These are phyloP conservation scores for Pasiphila rectangulata DNA, from an alignment of 2,888 invertebrate genomes.

Conservation along the genomic window DNA sequence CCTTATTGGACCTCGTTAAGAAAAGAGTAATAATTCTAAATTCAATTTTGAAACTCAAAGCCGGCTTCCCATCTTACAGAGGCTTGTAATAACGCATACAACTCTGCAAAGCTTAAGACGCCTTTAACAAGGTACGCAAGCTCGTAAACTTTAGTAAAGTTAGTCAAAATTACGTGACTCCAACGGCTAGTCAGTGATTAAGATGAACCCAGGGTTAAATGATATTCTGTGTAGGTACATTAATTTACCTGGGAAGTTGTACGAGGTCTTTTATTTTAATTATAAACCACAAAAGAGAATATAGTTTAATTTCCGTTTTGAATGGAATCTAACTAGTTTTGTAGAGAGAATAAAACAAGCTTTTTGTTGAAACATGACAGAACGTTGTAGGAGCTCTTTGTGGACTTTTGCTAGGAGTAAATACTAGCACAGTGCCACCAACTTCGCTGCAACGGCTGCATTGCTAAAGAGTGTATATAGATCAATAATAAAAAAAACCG, in stretches of 20 bases:
- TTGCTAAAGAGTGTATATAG: too few relatives aligned
- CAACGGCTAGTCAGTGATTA: constrained; percentile 32
- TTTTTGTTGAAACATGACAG: too few relatives aligned
- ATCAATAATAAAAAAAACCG: too few relatives aligned
- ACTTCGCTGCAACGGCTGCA: too few relatives aligned
- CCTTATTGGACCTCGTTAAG: too few relatives aligned
- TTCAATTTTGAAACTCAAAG: constrained; percentile 6
- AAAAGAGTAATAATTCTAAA: constrained; percentile 5
- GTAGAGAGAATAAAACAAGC: background rate
- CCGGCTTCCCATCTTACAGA: constrained; percentile 10
- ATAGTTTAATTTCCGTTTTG: background rate
- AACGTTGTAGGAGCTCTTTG: too few relatives aligned
- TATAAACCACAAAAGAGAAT: background rate
- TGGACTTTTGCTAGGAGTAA: too few relatives aligned
- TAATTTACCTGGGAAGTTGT: background rate
- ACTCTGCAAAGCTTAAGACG: constrained; percentile 26
- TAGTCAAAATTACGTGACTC: constrained; percentile 35
- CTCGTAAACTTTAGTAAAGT: constrained; percentile 32
- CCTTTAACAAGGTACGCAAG: constrained; percentile 33
- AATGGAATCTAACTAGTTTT: background rate
- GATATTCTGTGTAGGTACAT: constrained; percentile 8
- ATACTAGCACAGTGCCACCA: too few relatives aligned
- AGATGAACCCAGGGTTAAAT: constrained; percentile 25
- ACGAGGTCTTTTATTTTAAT: constrained; percentile 2
- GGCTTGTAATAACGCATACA: constrained; percentile 22